These are phyloP conservation scores for Trichogramma evanescens DNA, from an alignment of 2,888 invertebrate species.

Conservation along the genomic window DNA sequence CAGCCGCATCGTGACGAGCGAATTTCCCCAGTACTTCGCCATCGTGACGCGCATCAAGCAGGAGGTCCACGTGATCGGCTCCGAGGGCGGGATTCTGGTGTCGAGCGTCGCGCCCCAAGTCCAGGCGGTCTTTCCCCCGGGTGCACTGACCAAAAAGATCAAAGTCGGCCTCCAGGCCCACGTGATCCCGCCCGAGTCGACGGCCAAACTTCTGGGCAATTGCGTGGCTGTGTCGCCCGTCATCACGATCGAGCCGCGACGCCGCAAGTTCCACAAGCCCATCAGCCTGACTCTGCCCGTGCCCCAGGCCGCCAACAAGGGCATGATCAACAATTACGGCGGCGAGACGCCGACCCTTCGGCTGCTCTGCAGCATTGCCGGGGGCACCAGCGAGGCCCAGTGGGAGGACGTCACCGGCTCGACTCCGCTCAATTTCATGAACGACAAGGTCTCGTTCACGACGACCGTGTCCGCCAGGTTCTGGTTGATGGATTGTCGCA, in stretches of 20 bases:
- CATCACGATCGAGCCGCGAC: slow-evolving; percentile 93
- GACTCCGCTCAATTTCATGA: slow-evolving; percentile 91
- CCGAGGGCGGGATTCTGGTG: slow-evolving; percentile 94
- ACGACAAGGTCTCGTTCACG: slow-evolving; percentile 96
- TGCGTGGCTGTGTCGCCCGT: slow-evolving; percentile 96
- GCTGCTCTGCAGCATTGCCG: slow-evolving; percentile 90
- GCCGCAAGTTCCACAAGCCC: slow-evolving; percentile 97
- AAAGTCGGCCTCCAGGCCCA: slow-evolving; percentile 94
- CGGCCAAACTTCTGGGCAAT: slow-evolving; percentile 84
- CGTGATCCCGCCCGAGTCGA: slow-evolving; percentile 77
- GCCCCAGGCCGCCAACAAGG: slow-evolving; percentile 55
- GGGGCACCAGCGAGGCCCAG: slow-evolving; percentile 91
- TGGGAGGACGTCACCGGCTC: slow-evolving; percentile 99
- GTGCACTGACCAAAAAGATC: slow-evolving; percentile 97
- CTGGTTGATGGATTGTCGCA: slow-evolving; percentile 98
- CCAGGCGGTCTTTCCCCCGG: slow-evolving; percentile 83
- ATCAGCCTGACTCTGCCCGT: slow-evolving; percentile 92
- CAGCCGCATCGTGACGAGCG: slow-evolving; percentile 88
- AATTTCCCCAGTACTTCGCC: slow-evolving; percentile 97
- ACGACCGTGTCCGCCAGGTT: slow-evolving; percentile 98
- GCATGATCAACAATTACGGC: slow-evolving; percentile 80
- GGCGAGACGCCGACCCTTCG: slow-evolving; percentile 78
- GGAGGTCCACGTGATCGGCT: slow-evolving; percentile 94
- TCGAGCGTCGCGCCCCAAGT: slow-evolving; percentile 74
- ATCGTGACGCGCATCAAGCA: slow-evolving; percentile 91